phyloP scores from a whole-genome alignment of 2,113 vertebrate species.

The Apistogramma diplotaenia region DNA sequence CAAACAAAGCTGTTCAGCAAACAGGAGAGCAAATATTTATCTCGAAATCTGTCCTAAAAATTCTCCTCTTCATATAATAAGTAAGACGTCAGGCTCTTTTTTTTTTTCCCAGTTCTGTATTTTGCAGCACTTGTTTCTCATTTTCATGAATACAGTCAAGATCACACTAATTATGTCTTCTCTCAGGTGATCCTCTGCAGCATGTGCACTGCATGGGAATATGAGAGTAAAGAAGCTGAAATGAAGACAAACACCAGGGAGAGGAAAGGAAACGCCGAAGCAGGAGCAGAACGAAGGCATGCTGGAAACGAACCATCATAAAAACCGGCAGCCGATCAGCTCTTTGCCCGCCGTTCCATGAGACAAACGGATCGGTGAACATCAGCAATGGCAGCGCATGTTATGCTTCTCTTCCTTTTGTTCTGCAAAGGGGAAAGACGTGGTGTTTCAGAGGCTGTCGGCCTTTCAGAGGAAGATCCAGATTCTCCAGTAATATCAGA shows the following conservation, averaged over 20 bases:
- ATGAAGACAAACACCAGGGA: conserved; percentile 9
- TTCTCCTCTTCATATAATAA: conserved; percentile 14
- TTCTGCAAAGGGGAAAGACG: conserved; percentile 28
- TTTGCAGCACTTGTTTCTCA: conserved; percentile 1
- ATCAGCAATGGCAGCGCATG: conserved; percentile 37
- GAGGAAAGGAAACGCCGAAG: background rate
- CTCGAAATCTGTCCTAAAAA: conserved; percentile 14
- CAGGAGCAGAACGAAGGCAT: background rate
- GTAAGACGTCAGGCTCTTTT: background rate
- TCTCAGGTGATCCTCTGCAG: conserved; percentile 46
- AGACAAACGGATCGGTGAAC: background rate
- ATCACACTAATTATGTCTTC: conserved; percentile 39
- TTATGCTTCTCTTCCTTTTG: conserved; percentile 56
- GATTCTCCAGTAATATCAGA: conserved; percentile 3
- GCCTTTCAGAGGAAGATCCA: conserved; percentile 11
- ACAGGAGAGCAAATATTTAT: background rate
- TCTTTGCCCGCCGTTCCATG: background rate
- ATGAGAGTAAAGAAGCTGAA: background rate
- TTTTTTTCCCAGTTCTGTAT: background rate
- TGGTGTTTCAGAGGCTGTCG: conserved; percentile 5
- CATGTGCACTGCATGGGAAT: conserved; percentile 4
- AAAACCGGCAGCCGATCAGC: background rate
- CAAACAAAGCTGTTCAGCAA: conserved; percentile 27
- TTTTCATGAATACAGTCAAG: conserved; percentile 31
- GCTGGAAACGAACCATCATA: conserved; percentile 10